Evolutionary conservation across 2,797 vertebrate genomes (phyloP).

Genomic region (Sitta carolinensis): DNA sequence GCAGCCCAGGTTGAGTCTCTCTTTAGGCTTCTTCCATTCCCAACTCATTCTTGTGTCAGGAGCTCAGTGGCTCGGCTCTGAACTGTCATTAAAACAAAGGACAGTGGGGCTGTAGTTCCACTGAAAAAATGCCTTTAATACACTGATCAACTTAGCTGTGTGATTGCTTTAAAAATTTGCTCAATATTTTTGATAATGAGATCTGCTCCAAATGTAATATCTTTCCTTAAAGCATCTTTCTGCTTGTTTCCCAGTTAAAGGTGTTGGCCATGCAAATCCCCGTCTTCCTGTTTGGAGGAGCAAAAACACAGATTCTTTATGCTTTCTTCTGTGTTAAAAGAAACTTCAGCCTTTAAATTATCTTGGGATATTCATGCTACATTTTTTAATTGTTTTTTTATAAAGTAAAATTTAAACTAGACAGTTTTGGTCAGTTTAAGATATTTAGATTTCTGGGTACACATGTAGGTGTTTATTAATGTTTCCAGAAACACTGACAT

Average conservation of each 20-base stretch:
- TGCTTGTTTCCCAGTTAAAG: background rate
- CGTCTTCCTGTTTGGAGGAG: background rate
- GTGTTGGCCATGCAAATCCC: background rate
- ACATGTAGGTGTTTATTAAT: background rate
- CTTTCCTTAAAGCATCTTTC: background rate
- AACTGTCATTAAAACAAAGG: background rate
- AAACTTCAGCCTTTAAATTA: background rate
- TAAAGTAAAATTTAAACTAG: background rate
- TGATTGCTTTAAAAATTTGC: background rate
- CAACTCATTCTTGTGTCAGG: background rate
- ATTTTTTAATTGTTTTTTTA: background rate
- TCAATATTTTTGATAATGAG: background rate
- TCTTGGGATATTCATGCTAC: background rate
- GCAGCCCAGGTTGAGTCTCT: background rate
- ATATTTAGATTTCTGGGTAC: background rate
- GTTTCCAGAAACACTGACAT: background rate
- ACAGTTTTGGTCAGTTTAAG: background rate
- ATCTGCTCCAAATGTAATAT: background rate
- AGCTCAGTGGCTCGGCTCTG: background rate
- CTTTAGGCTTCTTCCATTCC: constrained; percentile 1
- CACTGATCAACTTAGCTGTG: background rate
- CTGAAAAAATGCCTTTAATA: background rate
- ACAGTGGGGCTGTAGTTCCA: background rate
- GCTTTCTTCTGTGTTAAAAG: background rate
- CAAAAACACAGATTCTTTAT: background rate